Evolutionary conservation across 2,888 invertebrate genomes (phyloP).

Genomic region (Cryptophagus acutangulus): DNA sequence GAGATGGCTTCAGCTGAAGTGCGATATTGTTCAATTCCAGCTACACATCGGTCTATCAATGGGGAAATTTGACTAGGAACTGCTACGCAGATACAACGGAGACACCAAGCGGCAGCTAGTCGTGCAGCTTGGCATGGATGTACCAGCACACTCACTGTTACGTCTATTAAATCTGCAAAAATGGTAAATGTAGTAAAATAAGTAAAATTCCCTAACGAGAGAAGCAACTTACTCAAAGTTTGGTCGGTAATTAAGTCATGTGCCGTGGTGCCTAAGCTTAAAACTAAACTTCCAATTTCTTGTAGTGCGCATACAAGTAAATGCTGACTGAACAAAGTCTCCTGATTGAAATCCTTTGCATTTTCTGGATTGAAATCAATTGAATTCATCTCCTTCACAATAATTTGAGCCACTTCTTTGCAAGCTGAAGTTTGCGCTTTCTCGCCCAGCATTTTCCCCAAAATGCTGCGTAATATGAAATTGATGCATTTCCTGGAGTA

Average conservation of each 20-base stretch:
- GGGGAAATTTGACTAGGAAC: slow-evolving; percentile 93
- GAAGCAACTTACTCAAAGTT: slow-evolving; percentile 70
- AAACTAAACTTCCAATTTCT: slow-evolving; percentile 85
- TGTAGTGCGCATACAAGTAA: slow-evolving; percentile 88
- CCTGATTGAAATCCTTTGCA: slow-evolving; percentile 86
- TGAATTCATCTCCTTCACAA: slow-evolving; percentile 92
- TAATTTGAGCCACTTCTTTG: slow-evolving; percentile 86
- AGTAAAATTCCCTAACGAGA: slow-evolving; percentile 6
- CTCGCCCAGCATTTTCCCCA: slow-evolving; percentile 93
- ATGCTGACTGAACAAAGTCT: slow-evolving; percentile 86
- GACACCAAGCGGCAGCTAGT: slow-evolving; percentile 90
- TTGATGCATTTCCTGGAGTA: slow-evolving; percentile 96
- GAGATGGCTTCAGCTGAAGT: slow-evolving; percentile 85
- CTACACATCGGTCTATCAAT: slow-evolving; percentile 83
- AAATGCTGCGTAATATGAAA: slow-evolving; percentile 85
- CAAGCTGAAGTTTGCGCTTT: slow-evolving; percentile 95
- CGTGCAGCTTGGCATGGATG: slow-evolving; percentile 94
- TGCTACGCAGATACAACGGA: slow-evolving; percentile 87
- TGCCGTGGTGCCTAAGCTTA: slow-evolving; percentile 91
- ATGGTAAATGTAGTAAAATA: too few relatives aligned
- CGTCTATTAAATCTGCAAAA: slow-evolving; percentile 63
- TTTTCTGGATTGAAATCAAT: slow-evolving; percentile 91
- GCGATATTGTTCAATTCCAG: slow-evolving; percentile 81
- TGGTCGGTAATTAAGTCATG: slow-evolving; percentile 86
- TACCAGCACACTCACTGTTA: slow-evolving; percentile 77